Conservation (phyloP, 1,140 invertebrate species). For the Planococcus citri region DNA sequence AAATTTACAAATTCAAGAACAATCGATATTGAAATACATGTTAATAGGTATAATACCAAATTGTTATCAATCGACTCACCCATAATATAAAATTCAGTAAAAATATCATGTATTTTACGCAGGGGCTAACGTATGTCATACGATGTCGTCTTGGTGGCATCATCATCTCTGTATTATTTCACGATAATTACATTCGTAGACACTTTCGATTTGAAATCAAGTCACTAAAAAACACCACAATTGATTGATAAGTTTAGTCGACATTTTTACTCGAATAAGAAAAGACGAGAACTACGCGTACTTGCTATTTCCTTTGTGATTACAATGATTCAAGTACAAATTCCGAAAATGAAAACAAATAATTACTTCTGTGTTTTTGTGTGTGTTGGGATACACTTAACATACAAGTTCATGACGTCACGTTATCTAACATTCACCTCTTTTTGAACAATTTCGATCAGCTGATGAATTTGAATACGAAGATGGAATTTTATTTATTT, state of each 20-base stretch:
- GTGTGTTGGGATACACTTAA: not conserved
- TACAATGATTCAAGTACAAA: not conserved
- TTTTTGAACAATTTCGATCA: too few species aligned
- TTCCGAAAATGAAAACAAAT: not conserved
- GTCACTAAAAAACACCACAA: not conserved
- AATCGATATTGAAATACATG: too few species aligned
- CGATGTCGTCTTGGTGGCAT: conserved; percentile 31
- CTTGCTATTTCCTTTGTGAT: not conserved
- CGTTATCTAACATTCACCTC: too few species aligned
- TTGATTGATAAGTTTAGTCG: not conserved
- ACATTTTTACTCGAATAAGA: not conserved
- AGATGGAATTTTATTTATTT: too few species aligned
- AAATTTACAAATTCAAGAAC: not conserved
- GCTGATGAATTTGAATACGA: too few species aligned
- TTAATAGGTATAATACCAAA: too few species aligned
- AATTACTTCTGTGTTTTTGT: not conserved
- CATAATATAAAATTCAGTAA: conserved; percentile 85
- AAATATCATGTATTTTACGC: conserved; percentile 88
- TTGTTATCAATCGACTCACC: conserved; percentile 43
- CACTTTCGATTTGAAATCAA: not conserved
- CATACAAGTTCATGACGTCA: too few species aligned
- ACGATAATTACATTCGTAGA: not conserved
- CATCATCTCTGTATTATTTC: not conserved
- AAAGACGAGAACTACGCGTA: not conserved
- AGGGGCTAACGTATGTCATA: conserved; percentile 71